Percentiles rank a stretch among this genome's conserved stretches.
Conservation (phyloP, 2,113 vertebrate species). For the Ariopsis seemanni region DNA sequence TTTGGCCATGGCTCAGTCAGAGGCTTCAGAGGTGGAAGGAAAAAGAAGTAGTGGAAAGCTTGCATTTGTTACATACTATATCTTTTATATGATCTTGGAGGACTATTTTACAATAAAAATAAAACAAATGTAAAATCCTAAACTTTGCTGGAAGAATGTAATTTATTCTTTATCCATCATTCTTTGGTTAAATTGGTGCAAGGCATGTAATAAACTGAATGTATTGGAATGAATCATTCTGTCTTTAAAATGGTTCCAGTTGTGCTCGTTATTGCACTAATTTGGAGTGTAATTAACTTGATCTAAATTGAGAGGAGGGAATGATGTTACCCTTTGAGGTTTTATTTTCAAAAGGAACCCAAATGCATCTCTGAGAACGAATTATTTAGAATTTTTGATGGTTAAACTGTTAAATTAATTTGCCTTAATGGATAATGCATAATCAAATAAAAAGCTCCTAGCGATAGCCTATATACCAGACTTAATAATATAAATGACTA, state of each 20-base stretch:
- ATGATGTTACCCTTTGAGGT: not conserved
- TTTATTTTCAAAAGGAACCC: not conserved
- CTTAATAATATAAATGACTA: not conserved
- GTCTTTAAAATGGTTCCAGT: not conserved
- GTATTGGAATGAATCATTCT: not conserved
- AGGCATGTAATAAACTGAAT: not conserved
- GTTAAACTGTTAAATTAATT: not conserved
- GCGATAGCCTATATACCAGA: not conserved
- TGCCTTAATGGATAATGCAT: not conserved
- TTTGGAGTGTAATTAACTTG: not conserved
- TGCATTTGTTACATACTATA: conserved; percentile 16
- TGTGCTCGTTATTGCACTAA: not conserved
- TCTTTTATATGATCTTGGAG: not conserved
- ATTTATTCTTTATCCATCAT: not conserved
- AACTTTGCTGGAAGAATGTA: not conserved
- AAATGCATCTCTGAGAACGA: not conserved
- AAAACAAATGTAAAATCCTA: not conserved
- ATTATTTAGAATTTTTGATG: not conserved
- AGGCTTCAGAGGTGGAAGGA: conserved; percentile 79
- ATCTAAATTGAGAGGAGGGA: not conserved
- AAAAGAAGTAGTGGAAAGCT: conserved; percentile 69
- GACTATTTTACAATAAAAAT: conserved; percentile 44
- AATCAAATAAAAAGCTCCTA: not conserved
- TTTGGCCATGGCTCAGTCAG: conserved; percentile 82
- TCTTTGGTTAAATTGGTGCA: not conserved